These are phyloP conservation scores for Rhabdornis inornatus DNA, from an alignment of 2,113 vertebrate genomes.

Conservation along the genomic window DNA sequence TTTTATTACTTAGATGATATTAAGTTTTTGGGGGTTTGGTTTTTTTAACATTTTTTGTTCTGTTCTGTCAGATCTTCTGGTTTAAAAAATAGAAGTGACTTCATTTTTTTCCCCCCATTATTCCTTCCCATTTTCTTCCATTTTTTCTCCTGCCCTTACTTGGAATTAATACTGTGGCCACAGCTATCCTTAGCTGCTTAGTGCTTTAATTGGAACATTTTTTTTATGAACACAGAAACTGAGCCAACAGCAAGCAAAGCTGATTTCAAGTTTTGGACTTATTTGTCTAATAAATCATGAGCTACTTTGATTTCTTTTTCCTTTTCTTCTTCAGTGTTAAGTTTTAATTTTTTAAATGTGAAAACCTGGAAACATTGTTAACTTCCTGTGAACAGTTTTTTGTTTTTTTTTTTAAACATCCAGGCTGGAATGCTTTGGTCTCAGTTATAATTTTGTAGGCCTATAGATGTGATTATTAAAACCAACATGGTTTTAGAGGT, in stretches of 20 bases:
- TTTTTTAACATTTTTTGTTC: background rate
- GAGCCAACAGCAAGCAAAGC: background rate
- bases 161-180: background rate
- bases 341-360: background rate
- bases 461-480: background rate
- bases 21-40: rapidly evolving
- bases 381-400: background rate
- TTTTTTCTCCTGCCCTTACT: background rate
- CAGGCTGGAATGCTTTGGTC: background rate
- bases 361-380: background rate
- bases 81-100: background rate
- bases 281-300: background rate
- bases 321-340: background rate
- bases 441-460: background rate
- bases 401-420: background rate
- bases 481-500: background rate
- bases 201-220: background rate
- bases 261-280: background rate
- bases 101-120: background rate
- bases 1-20: background rate
- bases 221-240: background rate
- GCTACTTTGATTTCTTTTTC: background rate
- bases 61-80: background rate
- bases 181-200: background rate
- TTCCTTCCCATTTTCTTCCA: background rate